phyloP scores from a whole-genome alignment of 2,888 invertebrate species.

The Phyllotreta striolata region DNA sequence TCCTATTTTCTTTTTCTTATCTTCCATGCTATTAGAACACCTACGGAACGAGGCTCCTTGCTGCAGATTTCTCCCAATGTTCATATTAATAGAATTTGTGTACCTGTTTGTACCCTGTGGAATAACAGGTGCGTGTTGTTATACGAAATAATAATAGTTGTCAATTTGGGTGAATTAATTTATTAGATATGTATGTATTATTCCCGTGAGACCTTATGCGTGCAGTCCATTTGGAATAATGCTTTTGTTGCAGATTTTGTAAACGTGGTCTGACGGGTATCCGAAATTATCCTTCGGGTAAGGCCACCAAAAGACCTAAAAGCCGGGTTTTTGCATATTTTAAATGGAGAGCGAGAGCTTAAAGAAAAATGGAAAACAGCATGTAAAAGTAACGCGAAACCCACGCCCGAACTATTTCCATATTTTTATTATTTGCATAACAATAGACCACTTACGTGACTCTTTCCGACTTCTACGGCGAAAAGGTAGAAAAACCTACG shows the following conservation, averaged over 20 bases:
- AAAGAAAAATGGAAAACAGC: constrained; percentile 28
- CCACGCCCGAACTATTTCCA: constrained; percentile 29
- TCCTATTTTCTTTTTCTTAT: constrained; percentile 25
- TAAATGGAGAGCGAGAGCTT: constrained; percentile 13
- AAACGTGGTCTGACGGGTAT: too few species aligned
- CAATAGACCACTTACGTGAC: constrained; percentile 30
- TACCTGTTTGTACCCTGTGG: not conserved
- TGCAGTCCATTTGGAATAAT: too few species aligned
- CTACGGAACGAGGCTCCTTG: constrained; percentile 17
- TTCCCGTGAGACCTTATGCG: too few species aligned
- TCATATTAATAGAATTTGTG: constrained; percentile 23
- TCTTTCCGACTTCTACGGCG: constrained; percentile 18
- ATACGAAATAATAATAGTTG: too few species aligned
- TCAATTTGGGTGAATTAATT: too few species aligned
- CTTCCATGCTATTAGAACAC: constrained; percentile 23
- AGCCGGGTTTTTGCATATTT: constrained; percentile 20
- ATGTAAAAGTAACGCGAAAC: constrained; percentile 24
- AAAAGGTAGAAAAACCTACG: constrained; percentile 19
- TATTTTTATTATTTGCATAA: constrained; percentile 33
- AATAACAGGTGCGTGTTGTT: too few species aligned
- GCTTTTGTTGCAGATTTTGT: too few species aligned
- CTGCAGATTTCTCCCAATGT: constrained; percentile 15
- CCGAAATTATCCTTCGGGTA: not conserved
- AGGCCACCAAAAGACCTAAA: not conserved
- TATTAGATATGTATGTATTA: too few species aligned